Conservation (phyloP, 2,888 invertebrate genomes). For the Amiota minor region DNA sequence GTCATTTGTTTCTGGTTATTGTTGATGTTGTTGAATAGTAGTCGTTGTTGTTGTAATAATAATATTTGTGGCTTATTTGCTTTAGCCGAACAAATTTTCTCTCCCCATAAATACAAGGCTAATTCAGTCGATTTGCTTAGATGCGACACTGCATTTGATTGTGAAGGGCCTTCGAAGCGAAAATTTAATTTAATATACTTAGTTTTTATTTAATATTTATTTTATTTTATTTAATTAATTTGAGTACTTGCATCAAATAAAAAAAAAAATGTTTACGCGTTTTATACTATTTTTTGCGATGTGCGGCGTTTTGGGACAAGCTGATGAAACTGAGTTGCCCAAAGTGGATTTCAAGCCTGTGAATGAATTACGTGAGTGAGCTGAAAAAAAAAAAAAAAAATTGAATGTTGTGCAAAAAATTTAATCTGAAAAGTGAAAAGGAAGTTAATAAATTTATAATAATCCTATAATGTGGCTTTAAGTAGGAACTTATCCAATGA, state of each 20-base stretch:
- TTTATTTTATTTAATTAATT: neutral
- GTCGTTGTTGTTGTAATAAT: conserved; percentile 30
- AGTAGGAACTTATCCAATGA: no score
- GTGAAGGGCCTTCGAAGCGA: conserved; percentile 38
- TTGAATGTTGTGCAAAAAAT: neutral
- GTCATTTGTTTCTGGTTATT: conserved; percentile 16
- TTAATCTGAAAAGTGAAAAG: neutral
- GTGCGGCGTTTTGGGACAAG: conserved; percentile 33
- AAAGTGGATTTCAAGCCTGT: conserved; percentile 51
- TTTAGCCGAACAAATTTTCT: conserved; percentile 46
- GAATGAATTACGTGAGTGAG: conserved; percentile 55
- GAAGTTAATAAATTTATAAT: neutral
- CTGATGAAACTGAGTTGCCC: conserved; percentile 42
- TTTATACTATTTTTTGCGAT: conserved; percentile 25
- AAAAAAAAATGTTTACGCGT: conserved; percentile 15
- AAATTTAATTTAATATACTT: conserved; percentile 36
- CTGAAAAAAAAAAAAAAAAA: neutral
- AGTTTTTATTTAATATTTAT: conserved; percentile 20
- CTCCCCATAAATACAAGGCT: conserved; percentile 58
- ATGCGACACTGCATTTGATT: conserved; percentile 54
- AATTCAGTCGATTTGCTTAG: conserved; percentile 48
- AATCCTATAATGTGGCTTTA: no score
- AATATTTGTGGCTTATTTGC: conserved; percentile 36
- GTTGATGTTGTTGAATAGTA: conserved; percentile 39
- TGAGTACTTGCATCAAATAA: neutral